A percentile compares a stretch with the other conserved stretches of the same genome.
phyloP scores from a whole-genome alignment of 2,797 vertebrate species.

The Rhodeus uyekii region DNA sequence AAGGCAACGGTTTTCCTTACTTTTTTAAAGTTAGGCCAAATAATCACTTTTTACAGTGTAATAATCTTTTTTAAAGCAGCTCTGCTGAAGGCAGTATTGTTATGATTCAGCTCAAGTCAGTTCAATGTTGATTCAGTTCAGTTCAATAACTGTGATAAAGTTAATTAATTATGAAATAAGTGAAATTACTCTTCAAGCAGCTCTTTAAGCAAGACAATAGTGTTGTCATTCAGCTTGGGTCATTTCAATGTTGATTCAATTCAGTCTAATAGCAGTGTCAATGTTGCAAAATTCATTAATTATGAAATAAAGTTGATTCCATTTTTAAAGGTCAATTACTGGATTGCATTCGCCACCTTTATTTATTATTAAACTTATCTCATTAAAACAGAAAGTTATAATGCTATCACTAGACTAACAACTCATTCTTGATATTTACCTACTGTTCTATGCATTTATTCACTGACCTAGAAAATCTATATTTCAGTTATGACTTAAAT shows the following conservation, averaged over 20 bases:
- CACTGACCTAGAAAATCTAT: not conserved
- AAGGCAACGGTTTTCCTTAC: too few species aligned
- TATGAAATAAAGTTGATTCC: not conserved
- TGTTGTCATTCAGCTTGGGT: not conserved
- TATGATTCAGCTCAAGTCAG: not conserved
- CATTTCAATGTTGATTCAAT: not conserved
- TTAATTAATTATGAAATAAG: not conserved
- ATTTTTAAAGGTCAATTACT: not conserved
- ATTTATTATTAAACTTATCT: not conserved
- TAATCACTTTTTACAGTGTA: too few species aligned
- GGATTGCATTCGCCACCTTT: not conserved
- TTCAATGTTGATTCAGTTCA: not conserved
- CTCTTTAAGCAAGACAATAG: not conserved
- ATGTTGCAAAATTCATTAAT: not conserved
- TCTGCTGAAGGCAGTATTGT: too few species aligned
- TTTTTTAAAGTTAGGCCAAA: too few species aligned
- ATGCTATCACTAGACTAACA: not conserved
- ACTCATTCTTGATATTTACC: not conserved
- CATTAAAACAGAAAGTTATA: not conserved
- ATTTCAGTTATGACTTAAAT: not conserved
- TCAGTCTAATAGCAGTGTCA: not conserved
- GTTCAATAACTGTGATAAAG: not conserved
- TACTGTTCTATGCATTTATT: not conserved
- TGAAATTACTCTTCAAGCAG: not conserved
- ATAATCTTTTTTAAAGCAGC: too few species aligned